phyloP scores from a whole-genome alignment of 2,113 vertebrate species.

The Lophotis ruficrista region DNA sequence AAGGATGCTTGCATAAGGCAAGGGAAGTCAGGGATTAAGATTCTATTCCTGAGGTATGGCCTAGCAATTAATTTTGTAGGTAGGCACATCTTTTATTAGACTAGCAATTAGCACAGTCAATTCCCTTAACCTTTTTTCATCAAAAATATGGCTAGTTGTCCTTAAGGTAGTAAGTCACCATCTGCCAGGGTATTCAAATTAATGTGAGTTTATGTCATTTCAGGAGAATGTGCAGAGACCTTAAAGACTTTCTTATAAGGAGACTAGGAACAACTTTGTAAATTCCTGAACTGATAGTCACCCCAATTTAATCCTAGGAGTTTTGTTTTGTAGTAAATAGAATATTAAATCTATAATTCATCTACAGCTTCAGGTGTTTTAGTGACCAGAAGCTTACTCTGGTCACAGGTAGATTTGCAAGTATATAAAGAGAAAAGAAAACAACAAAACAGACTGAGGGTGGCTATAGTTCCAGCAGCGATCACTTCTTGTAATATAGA shows the following conservation, averaged over 20 bases:
- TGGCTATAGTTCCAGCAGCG: background rate
- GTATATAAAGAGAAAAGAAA: background rate
- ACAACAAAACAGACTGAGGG: background rate
- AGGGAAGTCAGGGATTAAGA: slow-evolving; percentile 2
- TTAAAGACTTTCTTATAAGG: background rate
- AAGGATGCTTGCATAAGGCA: background rate
- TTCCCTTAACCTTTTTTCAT: background rate
- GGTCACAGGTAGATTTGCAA: background rate
- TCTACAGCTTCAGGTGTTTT: background rate
- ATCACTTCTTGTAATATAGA: background rate
- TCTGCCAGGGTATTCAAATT: background rate
- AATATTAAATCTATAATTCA: background rate
- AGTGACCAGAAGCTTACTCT: background rate
- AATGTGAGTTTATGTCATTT: background rate
- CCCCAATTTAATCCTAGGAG: background rate
- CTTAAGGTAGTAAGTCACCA: background rate
- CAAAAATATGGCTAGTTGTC: background rate
- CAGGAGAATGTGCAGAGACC: background rate
- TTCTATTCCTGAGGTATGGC: background rate
- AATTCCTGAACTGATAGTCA: background rate
- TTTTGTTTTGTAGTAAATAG: background rate
- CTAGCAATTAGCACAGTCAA: background rate
- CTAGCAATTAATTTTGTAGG: background rate
- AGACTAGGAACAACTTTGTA: background rate
- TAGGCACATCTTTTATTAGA: background rate